These are phyloP conservation scores for Atethmia centrago DNA, from an alignment of 2,888 invertebrate genomes.

Conservation along the genomic window DNA sequence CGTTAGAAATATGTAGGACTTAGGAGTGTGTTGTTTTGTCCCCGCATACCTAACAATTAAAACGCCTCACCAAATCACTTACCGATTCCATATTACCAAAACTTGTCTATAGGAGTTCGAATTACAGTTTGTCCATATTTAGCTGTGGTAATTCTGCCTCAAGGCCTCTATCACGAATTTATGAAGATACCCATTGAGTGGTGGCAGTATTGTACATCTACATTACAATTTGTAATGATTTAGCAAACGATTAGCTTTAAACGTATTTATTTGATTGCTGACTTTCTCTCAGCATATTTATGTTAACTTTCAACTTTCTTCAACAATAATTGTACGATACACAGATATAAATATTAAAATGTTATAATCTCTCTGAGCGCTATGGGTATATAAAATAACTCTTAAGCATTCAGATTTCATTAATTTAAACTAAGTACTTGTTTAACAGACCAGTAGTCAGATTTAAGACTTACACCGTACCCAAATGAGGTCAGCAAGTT, in stretches of 20 bases:
- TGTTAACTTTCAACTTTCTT: constrained; percentile 65
- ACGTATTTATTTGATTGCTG: constrained; percentile 45
- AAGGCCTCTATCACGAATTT: constrained; percentile 7
- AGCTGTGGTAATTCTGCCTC: constrained; percentile 3
- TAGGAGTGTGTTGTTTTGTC: neutral
- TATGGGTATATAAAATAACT: neutral
- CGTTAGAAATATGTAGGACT: neutral
- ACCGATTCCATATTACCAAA: neutral
- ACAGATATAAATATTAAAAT: constrained; percentile 55
- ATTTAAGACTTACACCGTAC: neutral
- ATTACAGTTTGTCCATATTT: constrained; percentile 24
- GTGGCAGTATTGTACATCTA: constrained; percentile 4
- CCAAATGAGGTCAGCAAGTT: neutral
- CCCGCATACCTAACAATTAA: constrained; percentile 7
- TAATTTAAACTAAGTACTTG: neutral
- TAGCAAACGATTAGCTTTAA: constrained; percentile 29
- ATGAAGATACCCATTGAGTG: neutral
- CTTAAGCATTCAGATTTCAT: neutral
- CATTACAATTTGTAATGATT: constrained; percentile 40
- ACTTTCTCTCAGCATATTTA: constrained; percentile 56
- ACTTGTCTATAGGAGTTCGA: neutral
- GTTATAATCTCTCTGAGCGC: constrained; percentile 17
- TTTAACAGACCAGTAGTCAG: neutral
- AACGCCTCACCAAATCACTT: constrained; percentile 5
- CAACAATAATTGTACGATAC: constrained; percentile 45